Base-by-base conservation (phyloP, 2,888 invertebrate genomes). In the Macrophya alboannulata region DNA sequence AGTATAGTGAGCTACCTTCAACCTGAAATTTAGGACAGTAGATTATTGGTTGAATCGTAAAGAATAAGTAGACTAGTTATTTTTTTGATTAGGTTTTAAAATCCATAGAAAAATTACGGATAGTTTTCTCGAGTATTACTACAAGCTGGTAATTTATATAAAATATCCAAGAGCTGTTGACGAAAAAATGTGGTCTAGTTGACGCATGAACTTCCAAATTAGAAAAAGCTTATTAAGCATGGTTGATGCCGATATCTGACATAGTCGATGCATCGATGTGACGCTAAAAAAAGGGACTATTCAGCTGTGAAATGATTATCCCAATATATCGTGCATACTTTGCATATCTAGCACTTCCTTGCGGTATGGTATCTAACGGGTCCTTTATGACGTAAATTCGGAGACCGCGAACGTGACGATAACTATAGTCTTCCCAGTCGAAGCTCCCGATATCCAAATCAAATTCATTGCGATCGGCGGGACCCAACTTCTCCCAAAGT, bases 371-470 rank as follows among this genome's bases (percentile, higher is more conserved):
- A 0, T 96, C 95, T 12, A 97, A 91, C 71, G 97, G 96, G 91
- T 98, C 98, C 88, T 97, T 97, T 37, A 97, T 90, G 4, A 98
- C 92, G 91, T 96, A 98, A 0, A 96, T 94, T 86, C 98, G 95
- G 45, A 97, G 94, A 3, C 98, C 98, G 93, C 95, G 93, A 0
- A 96, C 93, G 88, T 97, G 96, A 86, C 94, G 94, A 85, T 94
- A 94, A 89, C 96, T 95, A 89, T 96, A 98, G 0, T 95, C 94
- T 0, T 95, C 95, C 98, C 98, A 98, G 76, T 96, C 95, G 88
- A 98, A 94, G 51, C 95, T 95, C 0, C 94, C 94, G 85, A 97
- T 94, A 90, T 96, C 96, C 91, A 98, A 98, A 17, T 96, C 95
- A 90, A 97, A 98, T 0, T 96, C 93, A 65, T 95, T 93, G 86